Evolutionary conservation across 2,113 vertebrate genomes (phyloP).

Genomic region (Tachuris rubrigastra): DNA sequence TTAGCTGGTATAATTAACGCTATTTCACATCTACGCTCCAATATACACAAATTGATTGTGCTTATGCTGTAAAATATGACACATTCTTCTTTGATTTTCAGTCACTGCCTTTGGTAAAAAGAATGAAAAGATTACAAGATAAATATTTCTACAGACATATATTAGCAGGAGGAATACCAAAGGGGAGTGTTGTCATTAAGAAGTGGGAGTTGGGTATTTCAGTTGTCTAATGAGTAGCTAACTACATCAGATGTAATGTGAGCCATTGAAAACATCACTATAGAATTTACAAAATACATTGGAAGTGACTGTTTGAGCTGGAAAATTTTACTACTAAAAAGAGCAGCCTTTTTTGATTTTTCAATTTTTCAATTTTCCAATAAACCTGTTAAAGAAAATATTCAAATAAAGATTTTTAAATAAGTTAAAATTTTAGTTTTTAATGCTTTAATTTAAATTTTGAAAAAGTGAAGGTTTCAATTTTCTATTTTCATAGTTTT

Average conservation of each 20-base stretch:
- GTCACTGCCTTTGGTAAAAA: constrained; percentile 28
- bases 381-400: not conserved
- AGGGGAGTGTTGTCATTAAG: not conserved
- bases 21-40: constrained; percentile 42
- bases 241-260: not conserved
- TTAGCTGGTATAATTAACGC: constrained; percentile 60
- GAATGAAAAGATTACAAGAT: constrained; percentile 26
- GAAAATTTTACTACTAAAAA: not conserved
- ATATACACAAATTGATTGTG: constrained; percentile 58
- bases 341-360: not conserved
- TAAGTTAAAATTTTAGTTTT: not conserved
- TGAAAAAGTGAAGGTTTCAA: not conserved
- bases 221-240: not conserved
- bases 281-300: not conserved
- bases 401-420: not conserved
- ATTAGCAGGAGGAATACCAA: constrained; percentile 12
- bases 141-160: constrained; percentile 29
- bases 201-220: not conserved
- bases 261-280: not conserved
- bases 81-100: constrained; percentile 37
- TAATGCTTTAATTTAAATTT: not conserved
- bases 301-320: not conserved
- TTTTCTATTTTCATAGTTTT: not conserved
- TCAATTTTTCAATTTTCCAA: not conserved
- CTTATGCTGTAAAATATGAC: constrained; percentile 21